phyloP scores from a whole-genome alignment of 2,888 invertebrate genomes.

The Fabriciana adippe region DNA sequence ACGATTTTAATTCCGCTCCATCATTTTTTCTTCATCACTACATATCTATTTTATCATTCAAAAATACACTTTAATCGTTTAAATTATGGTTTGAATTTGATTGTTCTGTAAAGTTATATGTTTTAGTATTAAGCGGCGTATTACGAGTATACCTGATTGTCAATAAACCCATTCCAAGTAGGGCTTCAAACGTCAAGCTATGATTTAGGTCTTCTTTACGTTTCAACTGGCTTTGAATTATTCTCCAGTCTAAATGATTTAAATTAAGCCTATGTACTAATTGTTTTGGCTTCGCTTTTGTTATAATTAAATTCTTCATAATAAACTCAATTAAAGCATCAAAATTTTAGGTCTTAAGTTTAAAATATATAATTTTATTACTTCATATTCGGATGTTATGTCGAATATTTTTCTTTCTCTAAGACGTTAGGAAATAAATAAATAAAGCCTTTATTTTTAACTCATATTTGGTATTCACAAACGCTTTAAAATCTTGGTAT shows the following conservation, averaged over 20 bases:
- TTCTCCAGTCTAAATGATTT: neutral
- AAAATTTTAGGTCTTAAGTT: too few relatives aligned
- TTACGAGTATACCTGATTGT: constrained; percentile 34
- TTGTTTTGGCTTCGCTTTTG: neutral
- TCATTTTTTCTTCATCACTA: neutral
- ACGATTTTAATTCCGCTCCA: constrained; percentile 15
- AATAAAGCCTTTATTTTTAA: too few relatives aligned
- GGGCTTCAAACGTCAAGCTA: constrained; percentile 29
- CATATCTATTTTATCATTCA: neutral
- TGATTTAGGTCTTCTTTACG: constrained; percentile 29
- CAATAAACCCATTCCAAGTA: constrained; percentile 35
- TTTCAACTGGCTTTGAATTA: constrained; percentile 6
- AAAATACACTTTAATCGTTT: neutral
- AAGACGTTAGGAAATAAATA: too few relatives aligned
- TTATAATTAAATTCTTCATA: neutral
- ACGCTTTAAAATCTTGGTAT: too few relatives aligned
- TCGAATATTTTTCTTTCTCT: too few relatives aligned
- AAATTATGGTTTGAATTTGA: neutral
- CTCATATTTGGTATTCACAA: too few relatives aligned
- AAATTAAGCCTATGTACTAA: constrained; percentile 1
- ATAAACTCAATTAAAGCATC: too few relatives aligned
- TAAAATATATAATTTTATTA: too few relatives aligned
- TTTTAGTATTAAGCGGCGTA: constrained; percentile 12
- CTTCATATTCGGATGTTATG: too few relatives aligned
- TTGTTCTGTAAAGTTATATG: neutral